Percentiles rank a stretch among this genome's conserved stretches.
phyloP scores from a whole-genome alignment of 2,888 invertebrate species.

The Dromius quadrimaculatus region DNA sequence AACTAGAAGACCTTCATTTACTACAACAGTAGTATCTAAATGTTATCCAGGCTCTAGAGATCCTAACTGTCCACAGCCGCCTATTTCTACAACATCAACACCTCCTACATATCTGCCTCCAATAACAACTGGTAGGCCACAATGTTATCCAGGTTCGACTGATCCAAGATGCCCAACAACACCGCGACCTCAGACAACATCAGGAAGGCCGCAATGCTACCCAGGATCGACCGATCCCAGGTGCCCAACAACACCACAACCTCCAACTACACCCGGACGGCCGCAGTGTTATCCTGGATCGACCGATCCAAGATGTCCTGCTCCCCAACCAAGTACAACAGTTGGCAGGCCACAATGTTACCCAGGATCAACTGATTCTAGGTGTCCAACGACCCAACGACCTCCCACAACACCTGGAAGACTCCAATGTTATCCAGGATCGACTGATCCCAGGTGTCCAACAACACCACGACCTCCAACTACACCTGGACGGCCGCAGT shows the following conservation, averaged over 20 bases:
- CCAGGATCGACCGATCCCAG: too few relatives aligned
- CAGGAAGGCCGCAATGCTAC: too few relatives aligned
- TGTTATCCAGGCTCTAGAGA: conserved; percentile 60
- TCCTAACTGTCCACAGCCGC: conserved; percentile 57
- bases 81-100: conserved; percentile 53
- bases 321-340: neutral
- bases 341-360: conserved; percentile 59
- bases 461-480: neutral
- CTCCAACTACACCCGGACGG: conserved; percentile 53
- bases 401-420: conserved; percentile 55
- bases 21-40: conserved; percentile 57
- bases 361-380: conserved; percentile 63
- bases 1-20: conserved; percentile 55
- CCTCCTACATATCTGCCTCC: conserved; percentile 26
- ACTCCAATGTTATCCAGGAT: conserved; percentile 59
- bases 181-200: too few relatives aligned
- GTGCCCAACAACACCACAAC: too few relatives aligned
- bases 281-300: conserved; percentile 60
- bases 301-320: conserved; percentile 59
- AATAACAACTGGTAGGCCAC: conserved; percentile 59
- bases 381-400: conserved; percentile 57
- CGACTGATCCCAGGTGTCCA: conserved; percentile 59
- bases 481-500: conserved; percentile 57
- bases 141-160: too few relatives aligned
- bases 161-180: too few relatives aligned